Base-by-base conservation (phyloP, 1,140 invertebrate species). In the Triops longicaudatus region DNA sequence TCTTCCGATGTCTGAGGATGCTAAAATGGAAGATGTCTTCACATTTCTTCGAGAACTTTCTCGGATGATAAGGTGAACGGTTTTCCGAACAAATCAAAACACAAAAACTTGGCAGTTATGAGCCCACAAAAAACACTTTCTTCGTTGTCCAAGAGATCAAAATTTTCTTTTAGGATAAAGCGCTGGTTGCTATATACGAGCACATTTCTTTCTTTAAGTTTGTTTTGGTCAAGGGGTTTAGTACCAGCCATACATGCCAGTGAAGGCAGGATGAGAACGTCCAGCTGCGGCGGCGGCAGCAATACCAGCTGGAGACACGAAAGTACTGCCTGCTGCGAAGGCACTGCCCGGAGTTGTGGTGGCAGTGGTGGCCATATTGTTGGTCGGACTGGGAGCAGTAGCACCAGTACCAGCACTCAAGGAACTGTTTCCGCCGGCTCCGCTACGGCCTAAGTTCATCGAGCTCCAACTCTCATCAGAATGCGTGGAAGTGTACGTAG, bases 231-330 rank as follows among this genome's bases (percentile, higher is more conserved):
- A 37, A 37, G 31, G 10, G 14, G 27, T 22, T 71, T 26, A 77
- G 37, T 77, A 77, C 76, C 76, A 77, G 41, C 76, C 76, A 72
- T 77, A 77, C 76, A 77, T 77, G 71, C 72, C 37, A 0, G 76
- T 28, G 41, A 77, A 77, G 7, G 76, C 12, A 26, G 76, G 41
- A 37, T 77, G 76, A 26, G 73, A 73, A 22, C 28, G 37, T 6
- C 28, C 73, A 26, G 28, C 37, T 7, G 28, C 73, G 17, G 73
- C 37, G 17, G 73, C 28, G 14, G 73, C 73, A 31, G 37, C 28
- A 73, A 37, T 73, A 73, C 28, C 28, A 26, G 73, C 28, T n/a
- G 73, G n/a, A 37, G 73, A 63, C n/a, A 63, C 50, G 14, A 63
- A 63, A 6, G 17, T 63, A 63, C 50, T 9, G 50, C 50, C 22